phyloP scores from a whole-genome alignment of 2,113 vertebrate species.

The Tachuris rubrigastra region DNA sequence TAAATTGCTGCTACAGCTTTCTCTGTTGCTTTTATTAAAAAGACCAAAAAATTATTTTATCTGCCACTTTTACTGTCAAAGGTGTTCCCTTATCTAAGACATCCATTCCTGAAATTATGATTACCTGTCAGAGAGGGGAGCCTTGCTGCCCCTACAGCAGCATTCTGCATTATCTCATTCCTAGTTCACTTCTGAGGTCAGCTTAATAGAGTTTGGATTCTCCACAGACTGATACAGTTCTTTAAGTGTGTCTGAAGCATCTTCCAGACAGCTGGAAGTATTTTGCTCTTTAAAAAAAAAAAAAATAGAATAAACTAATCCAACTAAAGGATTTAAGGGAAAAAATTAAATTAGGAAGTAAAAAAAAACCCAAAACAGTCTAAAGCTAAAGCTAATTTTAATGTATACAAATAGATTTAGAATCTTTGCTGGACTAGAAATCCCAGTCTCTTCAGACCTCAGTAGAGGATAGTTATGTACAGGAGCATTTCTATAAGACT shows the following conservation, averaged over 20 bases:
- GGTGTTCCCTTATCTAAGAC: not conserved
- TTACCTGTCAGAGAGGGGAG: not conserved
- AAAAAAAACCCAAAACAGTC: not conserved
- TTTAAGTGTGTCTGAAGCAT: not conserved
- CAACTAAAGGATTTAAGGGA: not conserved
- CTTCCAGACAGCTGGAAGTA: not conserved
- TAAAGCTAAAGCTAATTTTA: conserved; percentile 5
- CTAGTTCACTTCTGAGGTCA: not conserved
- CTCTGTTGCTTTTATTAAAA: not conserved
- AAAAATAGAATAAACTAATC: not conserved
- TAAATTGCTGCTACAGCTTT: not conserved
- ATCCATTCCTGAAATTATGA: not conserved
- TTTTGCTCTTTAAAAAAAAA: not conserved
- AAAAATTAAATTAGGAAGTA: not conserved
- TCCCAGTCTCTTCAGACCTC: not conserved
- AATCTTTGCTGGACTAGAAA: conserved; percentile 3
- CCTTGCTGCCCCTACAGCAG: not conserved
- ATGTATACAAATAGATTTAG: not conserved
- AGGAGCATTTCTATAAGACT: not conserved
- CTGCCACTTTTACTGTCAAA: not conserved
- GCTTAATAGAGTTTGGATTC: not conserved
- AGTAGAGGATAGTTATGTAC: not conserved
- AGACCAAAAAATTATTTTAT: not conserved
- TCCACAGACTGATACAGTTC: not conserved
- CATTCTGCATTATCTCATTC: not conserved